phyloP scores from a whole-genome alignment of 1,140 invertebrate genomes.

The Meteorus sp. region DNA sequence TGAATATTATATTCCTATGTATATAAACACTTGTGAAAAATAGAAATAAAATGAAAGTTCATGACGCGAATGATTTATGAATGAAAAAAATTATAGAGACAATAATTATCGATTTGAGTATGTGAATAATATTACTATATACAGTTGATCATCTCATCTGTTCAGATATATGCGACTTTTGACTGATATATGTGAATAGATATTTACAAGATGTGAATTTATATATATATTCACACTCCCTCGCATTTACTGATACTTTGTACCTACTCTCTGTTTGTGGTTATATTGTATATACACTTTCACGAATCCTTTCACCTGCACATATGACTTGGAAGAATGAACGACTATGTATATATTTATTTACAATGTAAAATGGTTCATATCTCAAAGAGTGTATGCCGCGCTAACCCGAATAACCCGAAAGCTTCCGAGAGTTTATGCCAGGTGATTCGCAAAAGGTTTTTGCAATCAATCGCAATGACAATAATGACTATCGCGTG shows the following conservation, averaged over 20 bases:
- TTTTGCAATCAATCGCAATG: not conserved
- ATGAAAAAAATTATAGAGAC: too few species aligned
- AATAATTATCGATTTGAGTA: slow-evolving; percentile 23
- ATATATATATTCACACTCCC: slow-evolving; percentile 2
- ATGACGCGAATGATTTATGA: slow-evolving; percentile 11
- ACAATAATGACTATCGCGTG: not conserved
- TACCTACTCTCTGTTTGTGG: not conserved
- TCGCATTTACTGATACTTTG: not conserved
- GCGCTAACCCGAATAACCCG: not conserved
- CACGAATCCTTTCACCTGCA: slow-evolving; percentile 31
- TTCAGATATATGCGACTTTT: too few species aligned
- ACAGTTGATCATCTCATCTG: too few species aligned
- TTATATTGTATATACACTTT: slow-evolving; percentile 24
- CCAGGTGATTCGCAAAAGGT: not conserved
- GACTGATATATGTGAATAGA: too few species aligned
- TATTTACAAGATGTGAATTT: not conserved
- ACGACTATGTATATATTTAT: too few species aligned
- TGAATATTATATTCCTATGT: too few species aligned
- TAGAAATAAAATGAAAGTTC: slow-evolving; percentile 3
- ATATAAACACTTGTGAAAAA: too few species aligned
- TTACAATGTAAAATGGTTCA: slow-evolving; percentile 29
- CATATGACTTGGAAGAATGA: slow-evolving; percentile 10
- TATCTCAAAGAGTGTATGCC: slow-evolving; percentile 15
- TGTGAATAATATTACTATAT: too few species aligned
- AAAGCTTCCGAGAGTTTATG: too few species aligned